phyloP scores from a whole-genome alignment of 2,888 invertebrate genomes.

The Agrotis segetum region DNA sequence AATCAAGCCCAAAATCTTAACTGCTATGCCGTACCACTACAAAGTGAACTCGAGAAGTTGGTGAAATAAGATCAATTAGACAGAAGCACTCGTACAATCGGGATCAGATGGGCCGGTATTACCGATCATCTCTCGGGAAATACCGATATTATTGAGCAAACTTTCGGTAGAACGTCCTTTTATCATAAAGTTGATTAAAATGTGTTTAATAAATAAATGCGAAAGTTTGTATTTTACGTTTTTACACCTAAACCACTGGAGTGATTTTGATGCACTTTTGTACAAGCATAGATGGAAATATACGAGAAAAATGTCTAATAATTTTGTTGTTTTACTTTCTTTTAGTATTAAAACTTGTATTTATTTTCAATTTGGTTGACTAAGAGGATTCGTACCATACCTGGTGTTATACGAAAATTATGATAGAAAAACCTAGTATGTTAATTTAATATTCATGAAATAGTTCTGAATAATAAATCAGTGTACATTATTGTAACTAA shows the following conservation, averaged over 20 bases:
- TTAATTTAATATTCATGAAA: too few relatives aligned
- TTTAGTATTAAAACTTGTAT: too few relatives aligned
- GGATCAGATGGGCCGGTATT: slow-evolving; percentile 51
- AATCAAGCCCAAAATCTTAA: slow-evolving; percentile 14
- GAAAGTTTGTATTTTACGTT: not conserved
- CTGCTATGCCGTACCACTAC: not conserved
- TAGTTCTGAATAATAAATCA: not conserved
- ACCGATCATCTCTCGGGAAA: slow-evolving; percentile 57
- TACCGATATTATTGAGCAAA: slow-evolving; percentile 50
- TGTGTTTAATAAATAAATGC: not conserved
- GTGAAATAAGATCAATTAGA: slow-evolving; percentile 79
- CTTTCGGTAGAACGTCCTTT: slow-evolving; percentile 39
- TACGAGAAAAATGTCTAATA: too few relatives aligned
- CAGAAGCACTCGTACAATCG: slow-evolving; percentile 49
- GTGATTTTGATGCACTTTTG: not conserved
- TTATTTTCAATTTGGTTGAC: too few relatives aligned
- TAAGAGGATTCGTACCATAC: too few relatives aligned
- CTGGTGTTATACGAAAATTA: too few relatives aligned
- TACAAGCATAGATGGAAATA: not conserved
- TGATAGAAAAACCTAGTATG: too few relatives aligned
- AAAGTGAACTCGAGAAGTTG: slow-evolving; percentile 61
- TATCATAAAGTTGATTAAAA: slow-evolving; percentile 33
- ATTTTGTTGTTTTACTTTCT: too few relatives aligned
- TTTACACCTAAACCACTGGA: not conserved
- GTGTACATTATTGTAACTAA: not conserved